Evolutionary conservation across 2,888 invertebrate species (phyloP), one percentile per base, ranked within the genome.

Genomic region (Oligia latruncula): DNA sequence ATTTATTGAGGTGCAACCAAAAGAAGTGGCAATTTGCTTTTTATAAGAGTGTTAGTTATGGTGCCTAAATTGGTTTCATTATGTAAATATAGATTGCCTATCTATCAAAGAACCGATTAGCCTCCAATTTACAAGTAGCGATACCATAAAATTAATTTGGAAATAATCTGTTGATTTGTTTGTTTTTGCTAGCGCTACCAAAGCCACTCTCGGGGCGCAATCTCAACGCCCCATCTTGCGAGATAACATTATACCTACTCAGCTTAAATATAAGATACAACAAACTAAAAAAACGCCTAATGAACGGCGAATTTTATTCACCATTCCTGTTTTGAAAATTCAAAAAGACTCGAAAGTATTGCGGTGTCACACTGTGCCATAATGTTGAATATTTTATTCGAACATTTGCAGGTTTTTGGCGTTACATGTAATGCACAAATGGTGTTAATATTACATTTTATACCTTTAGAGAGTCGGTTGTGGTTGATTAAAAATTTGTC

Each of bases 371-470:
- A 88, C 93, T 94, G 95, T 94, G 95, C 93, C 94, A 96, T 96
- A 94, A 96, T 92, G 83, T 95, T 87, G 88, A 89, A 86, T 85
- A 91, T 93, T 95, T 96, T 96, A 96, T 95, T 93, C 85, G 87
- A 90, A 87, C 92, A 91, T 94, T 94, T 91, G 90, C 92, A 89
- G 90, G 91, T 93, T 94, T 94, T 95, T 91, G 93, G 93, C 91
- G 87, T 90, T 92, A 92, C 92, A 90, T 92, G 93, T 95, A 95
- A 95, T 95, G 95, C 93, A 94, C 90, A 92, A 95, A 94, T 93
- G 94, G 95, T 95, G 95, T 96, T 95, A 95, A 95, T 94, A 94
- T 92, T 92, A 92, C 92, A 94, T 93, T 95, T 95, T 95, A 95
- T 95, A 92, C 90, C 90, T 92, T 91, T 90, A 91, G 92, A 93